Conservation (phyloP, 2,797 vertebrate genomes). For the Sphenodon punctatus region DNA sequence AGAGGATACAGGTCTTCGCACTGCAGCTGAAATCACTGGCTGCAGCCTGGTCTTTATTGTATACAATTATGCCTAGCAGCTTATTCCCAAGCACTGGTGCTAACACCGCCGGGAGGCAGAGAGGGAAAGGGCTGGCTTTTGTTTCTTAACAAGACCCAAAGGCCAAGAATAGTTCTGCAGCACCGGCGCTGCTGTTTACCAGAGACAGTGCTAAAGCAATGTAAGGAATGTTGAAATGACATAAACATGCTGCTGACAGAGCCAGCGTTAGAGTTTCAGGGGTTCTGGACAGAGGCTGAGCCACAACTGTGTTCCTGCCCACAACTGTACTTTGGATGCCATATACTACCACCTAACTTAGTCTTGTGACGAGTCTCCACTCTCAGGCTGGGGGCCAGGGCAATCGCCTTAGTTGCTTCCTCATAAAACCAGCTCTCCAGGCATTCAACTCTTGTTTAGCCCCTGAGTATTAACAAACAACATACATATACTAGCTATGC, state of each 20-base stretch:
- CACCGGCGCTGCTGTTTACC: not conserved
- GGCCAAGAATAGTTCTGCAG: conserved; percentile 2
- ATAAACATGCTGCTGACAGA: conserved; percentile 8
- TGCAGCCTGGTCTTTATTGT: not conserved
- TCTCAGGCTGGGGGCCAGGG: no score
- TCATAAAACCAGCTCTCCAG: no score
- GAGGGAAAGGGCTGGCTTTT: conserved; percentile 20
- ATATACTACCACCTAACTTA: no score
- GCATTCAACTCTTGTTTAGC: no score
- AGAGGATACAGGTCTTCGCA: not conserved
- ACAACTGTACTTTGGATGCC: no score
- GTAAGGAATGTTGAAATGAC: conserved; percentile 31
- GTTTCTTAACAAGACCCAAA: conserved; percentile 38
- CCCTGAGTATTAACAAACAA: no score
- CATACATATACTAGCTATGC: no score
- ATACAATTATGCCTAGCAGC: not conserved
- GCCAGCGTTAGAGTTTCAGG: no score
- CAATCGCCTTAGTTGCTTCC: no score
- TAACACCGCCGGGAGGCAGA: not conserved
- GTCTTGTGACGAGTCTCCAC: no score
- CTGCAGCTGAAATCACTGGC: not conserved
- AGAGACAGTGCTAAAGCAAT: conserved; percentile 15
- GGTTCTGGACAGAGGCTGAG: no score
- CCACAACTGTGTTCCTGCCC: no score
- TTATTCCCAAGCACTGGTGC: not conserved